These are phyloP conservation scores for Pseudolycoriella hygida DNA, from an alignment of 2,888 invertebrate species.

Conservation along the genomic window DNA sequence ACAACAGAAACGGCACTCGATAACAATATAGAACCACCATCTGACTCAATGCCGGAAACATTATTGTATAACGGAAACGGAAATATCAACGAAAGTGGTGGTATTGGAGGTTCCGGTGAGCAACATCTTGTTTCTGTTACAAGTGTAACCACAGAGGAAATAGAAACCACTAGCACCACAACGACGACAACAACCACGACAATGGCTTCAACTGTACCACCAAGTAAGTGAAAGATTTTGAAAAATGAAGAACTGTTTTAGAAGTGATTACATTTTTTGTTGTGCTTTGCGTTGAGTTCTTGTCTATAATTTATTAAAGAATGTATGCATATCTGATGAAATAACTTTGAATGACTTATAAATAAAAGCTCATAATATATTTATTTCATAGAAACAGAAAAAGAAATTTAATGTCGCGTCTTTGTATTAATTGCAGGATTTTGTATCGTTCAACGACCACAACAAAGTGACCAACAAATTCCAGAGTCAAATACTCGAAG, in stretches of 20 bases:
- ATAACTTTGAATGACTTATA: too few species aligned
- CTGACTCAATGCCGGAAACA: constrained; percentile 24
- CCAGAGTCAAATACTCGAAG: constrained; percentile 71
- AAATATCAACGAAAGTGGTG: constrained; percentile 16
- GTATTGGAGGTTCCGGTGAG: constrained; percentile 21
- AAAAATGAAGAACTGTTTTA: too few species aligned
- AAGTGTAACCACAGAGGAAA: constrained; percentile 5
- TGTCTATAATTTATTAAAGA: too few species aligned
- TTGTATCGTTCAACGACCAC: constrained; percentile 68
- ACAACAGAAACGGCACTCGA: constrained; percentile 20
- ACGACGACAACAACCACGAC: constrained; percentile 17
- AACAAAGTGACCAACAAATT: constrained; percentile 67
- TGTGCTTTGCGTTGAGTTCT: too few species aligned
- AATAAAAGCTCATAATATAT: too few species aligned
- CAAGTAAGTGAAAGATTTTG: constrained; percentile 29
- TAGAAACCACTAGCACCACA: constrained; percentile 16
- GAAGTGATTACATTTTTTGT: too few species aligned
- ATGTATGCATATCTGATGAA: too few species aligned
- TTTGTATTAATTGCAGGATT: constrained; percentile 34
- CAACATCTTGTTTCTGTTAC: constrained; percentile 16
- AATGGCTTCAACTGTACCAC: constrained; percentile 36
- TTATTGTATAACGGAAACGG: constrained; percentile 26
- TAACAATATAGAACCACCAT: constrained; percentile 27
- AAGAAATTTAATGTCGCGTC: too few species aligned
- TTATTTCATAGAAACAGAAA: too few species aligned